Evolutionary conservation across 2,888 invertebrate genomes (phyloP).

Genomic region (Hipparchia sbordonii): DNA sequence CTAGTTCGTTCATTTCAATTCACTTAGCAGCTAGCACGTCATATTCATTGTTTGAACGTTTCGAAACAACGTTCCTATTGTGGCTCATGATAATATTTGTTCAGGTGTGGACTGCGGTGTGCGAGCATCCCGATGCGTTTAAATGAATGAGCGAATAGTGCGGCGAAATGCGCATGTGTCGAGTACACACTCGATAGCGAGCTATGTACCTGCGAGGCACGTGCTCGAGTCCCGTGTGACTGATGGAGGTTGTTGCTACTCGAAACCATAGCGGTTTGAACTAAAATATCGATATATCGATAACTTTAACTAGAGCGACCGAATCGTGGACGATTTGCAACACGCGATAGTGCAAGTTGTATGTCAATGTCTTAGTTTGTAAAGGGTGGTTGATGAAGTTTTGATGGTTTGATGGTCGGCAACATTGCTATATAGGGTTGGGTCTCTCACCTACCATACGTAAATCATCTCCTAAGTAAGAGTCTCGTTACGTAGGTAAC

Average conservation of each 20-base stretch:
- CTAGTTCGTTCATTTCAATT: conserved; percentile 8
- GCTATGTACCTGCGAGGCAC: conserved; percentile 2
- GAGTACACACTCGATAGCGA: conserved; percentile 70
- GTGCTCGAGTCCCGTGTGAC: conserved; percentile 4
- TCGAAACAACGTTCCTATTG: conserved; percentile 67
- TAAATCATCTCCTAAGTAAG: too few relatives aligned
- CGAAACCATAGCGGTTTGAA: conserved; percentile 3
- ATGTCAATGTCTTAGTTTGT: not conserved
- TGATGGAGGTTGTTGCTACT: not conserved
- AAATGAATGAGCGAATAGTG: conserved; percentile 72
- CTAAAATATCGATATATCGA: conserved; percentile 8
- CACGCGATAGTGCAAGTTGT: not conserved
- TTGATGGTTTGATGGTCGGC: too few relatives aligned
- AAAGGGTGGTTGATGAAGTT: not conserved
- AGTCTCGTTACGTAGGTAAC: too few relatives aligned
- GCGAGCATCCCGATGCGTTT: conserved; percentile 52
- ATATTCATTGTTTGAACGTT: conserved; percentile 56
- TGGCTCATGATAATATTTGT: conserved; percentile 73
- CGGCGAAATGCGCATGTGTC: conserved; percentile 69
- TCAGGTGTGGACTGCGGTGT: conserved; percentile 60
- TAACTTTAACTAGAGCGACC: not conserved
- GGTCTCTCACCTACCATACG: too few relatives aligned
- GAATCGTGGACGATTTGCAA: not conserved
- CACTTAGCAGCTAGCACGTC: conserved; percentile 17
- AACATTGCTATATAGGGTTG: too few relatives aligned